phyloP scores from a whole-genome alignment of 2,888 invertebrate species.

The Oscheius myriophilus region DNA sequence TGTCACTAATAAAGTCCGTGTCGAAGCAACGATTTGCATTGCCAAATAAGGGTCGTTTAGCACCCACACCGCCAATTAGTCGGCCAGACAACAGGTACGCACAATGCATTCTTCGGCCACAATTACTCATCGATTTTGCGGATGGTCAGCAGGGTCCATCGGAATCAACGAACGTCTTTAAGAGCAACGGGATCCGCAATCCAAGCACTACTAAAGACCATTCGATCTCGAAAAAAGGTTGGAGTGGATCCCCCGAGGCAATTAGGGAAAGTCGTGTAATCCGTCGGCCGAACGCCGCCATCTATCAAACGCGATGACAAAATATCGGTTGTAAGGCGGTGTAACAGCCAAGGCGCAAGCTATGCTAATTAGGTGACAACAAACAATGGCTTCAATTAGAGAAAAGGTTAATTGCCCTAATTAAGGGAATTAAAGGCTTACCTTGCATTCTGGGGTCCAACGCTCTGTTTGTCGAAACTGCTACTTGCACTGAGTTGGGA shows the following conservation, averaged over 20 bases:
- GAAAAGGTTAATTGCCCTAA: neutral
- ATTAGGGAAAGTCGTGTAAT: neutral
- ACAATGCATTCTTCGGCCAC: neutral
- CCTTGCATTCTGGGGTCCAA: constrained; percentile 87
- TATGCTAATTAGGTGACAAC: neutral
- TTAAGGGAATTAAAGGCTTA: neutral
- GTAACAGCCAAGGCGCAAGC: neutral
- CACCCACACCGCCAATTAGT: constrained; percentile 23
- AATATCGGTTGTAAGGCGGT: constrained; percentile 24
- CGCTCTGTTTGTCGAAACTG: constrained; percentile 84
- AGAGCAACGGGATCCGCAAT: too few relatives aligned
- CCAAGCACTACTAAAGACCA: too few relatives aligned
- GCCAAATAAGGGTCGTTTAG: constrained; percentile 6
- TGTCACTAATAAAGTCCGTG: too few relatives aligned
- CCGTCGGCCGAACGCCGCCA: neutral
- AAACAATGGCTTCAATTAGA: neutral
- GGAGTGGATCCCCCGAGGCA: too few relatives aligned
- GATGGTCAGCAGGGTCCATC: too few relatives aligned
- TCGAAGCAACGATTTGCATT: constrained; percentile 14
- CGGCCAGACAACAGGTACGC: constrained; percentile 20
- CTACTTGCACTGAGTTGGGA: constrained; percentile 84
- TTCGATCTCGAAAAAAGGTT: too few relatives aligned
- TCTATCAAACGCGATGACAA: constrained; percentile 28
- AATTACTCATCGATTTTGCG: too few relatives aligned
- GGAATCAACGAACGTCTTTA: too few relatives aligned